Percentiles rank a stretch among this genome's conserved stretches.
phyloP scores from a whole-genome alignment of 2,888 invertebrate genomes.

The Stenodera caucasica region DNA sequence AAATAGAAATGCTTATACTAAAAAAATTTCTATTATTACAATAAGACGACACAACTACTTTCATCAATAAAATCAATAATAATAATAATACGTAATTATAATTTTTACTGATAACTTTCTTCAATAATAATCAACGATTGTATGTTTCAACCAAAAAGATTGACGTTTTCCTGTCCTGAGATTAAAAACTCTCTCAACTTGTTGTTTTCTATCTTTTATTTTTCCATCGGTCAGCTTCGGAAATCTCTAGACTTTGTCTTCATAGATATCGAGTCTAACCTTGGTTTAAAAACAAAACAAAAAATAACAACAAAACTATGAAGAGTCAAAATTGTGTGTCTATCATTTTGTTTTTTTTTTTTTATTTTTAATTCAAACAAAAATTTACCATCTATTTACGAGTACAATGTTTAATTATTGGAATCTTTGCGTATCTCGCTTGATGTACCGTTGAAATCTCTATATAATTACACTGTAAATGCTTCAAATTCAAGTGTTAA shows the following conservation, averaged over 20 bases:
- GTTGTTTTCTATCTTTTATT: slow-evolving; percentile 6
- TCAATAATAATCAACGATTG: background rate
- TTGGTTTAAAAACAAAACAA: slow-evolving; percentile 1
- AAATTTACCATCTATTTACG: background rate
- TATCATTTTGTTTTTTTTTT: no score
- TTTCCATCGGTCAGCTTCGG: slow-evolving; percentile 2
- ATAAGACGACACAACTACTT: no score
- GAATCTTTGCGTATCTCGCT: slow-evolving; percentile 22
- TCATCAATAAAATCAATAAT: slow-evolving; percentile 1
- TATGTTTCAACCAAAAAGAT: background rate
- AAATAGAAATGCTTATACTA: no score
- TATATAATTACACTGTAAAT: background rate
- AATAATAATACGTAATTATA: no score
- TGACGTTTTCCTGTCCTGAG: slow-evolving; percentile 4
- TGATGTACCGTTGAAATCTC: slow-evolving; percentile 30
- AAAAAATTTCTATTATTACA: no score
- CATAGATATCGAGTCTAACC: slow-evolving; percentile 6
- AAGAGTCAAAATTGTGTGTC: slow-evolving; percentile 2
- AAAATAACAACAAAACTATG: background rate
- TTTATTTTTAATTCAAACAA: background rate
- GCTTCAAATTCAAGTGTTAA: background rate
- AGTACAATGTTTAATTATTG: background rate
- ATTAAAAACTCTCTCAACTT: slow-evolving; percentile 1
- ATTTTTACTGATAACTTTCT: slow-evolving; percentile 1
- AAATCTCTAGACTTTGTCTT: slow-evolving; percentile 7